Evolutionary conservation across 2,113 vertebrate species (phyloP).

Genomic region (Tautogolabrus adspersus): DNA sequence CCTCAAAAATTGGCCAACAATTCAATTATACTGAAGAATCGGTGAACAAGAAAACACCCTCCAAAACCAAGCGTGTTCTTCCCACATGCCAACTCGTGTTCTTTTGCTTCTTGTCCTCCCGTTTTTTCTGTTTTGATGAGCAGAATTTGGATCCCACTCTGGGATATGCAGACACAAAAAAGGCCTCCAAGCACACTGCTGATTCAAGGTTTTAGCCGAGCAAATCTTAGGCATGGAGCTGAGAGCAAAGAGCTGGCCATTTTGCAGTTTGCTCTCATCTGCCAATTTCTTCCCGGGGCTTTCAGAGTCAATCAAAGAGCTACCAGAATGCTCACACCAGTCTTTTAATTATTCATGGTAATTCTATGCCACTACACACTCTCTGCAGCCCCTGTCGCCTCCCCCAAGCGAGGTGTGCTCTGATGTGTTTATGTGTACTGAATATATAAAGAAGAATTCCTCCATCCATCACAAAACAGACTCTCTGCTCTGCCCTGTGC

Average conservation of each 20-base stretch:
- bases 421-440: constrained; percentile 79
- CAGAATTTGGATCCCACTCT: constrained; percentile 59
- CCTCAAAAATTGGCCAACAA: constrained; percentile 27
- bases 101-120: constrained; percentile 16
- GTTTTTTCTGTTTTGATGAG: constrained; percentile 53
- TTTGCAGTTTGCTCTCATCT: constrained; percentile 82
- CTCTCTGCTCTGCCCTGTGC: constrained; percentile 60
- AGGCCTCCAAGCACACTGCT: constrained; percentile 67
- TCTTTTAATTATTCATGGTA: constrained; percentile 85
- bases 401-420: constrained; percentile 74
- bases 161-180: constrained; percentile 70
- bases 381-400: constrained; percentile 75
- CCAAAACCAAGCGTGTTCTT: constrained; percentile 8
- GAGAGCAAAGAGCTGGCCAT: constrained; percentile 79
- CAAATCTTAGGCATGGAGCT: constrained; percentile 72
- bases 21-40: constrained; percentile 24
- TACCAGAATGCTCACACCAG: constrained; percentile 83
- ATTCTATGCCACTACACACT: constrained; percentile 70
- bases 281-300: constrained; percentile 79
- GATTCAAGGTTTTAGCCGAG: constrained; percentile 77
- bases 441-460: constrained; percentile 73
- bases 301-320: constrained; percentile 84
- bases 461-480: constrained; percentile 73
- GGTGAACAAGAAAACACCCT: constrained; percentile 18
- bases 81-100: constrained; percentile 39